phyloP scores from a whole-genome alignment of 2,113 vertebrate species.

The Caracal caracal region DNA sequence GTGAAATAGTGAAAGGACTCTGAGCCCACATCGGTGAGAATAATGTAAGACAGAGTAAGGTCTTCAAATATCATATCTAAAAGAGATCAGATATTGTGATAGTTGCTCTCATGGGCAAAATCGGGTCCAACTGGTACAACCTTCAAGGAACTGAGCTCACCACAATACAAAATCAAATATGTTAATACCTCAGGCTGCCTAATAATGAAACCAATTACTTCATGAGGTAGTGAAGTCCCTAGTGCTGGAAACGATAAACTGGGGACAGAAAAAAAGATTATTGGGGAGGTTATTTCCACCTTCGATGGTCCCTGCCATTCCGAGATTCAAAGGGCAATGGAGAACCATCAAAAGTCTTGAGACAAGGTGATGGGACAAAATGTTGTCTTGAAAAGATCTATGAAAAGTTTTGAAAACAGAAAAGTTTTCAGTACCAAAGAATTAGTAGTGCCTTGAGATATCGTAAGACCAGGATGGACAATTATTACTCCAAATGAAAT shows the following conservation, averaged over 20 bases:
- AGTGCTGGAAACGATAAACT: neutral
- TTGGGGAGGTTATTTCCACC: neutral
- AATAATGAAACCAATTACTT: neutral
- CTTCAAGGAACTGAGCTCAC: neutral
- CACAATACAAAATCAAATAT: neutral
- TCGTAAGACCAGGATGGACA: neutral
- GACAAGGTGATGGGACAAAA: neutral
- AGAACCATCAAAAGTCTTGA: neutral
- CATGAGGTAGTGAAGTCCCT: neutral
- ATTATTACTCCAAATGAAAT: conserved; percentile 26
- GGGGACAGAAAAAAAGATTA: neutral
- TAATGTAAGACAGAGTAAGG: neutral
- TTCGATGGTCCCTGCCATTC: neutral
- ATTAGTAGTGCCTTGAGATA: neutral
- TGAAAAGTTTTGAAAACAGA: neutral
- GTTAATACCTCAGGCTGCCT: neutral
- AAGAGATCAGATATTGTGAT: neutral
- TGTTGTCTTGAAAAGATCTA: neutral
- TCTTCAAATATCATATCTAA: neutral
- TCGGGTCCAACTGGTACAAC: neutral
- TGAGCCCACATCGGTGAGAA: neutral
- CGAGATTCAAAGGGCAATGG: neutral
- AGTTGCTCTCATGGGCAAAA: neutral
- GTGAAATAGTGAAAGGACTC: neutral
- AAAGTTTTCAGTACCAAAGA: conserved; percentile 29